Evolutionary conservation across 2,888 invertebrate species (phyloP).

Genomic region (Dascillus cervinus): DNA sequence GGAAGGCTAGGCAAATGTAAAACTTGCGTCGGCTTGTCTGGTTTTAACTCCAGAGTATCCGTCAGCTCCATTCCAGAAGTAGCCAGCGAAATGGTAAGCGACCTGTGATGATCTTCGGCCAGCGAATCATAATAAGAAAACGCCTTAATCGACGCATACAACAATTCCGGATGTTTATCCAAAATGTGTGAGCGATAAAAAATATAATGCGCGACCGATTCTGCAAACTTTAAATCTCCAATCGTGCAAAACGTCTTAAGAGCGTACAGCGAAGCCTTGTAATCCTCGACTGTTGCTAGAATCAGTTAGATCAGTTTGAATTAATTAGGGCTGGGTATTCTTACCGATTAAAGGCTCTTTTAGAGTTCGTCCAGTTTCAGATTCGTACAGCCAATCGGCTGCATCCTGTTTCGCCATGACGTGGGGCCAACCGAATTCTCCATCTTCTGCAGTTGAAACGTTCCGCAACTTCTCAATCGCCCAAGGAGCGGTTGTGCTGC

Average conservation of each 20-base stretch:
- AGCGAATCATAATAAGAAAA: slow-evolving; percentile 53
- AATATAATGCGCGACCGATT: slow-evolving; percentile 55
- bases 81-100: slow-evolving; percentile 57
- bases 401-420: slow-evolving; percentile 50
- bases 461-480: slow-evolving; percentile 52
- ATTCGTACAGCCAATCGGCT: slow-evolving; percentile 57
- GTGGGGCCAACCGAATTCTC: slow-evolving; percentile 60
- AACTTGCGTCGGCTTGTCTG: slow-evolving; percentile 46
- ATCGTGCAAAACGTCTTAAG: slow-evolving; percentile 52
- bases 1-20: slow-evolving; percentile 56
- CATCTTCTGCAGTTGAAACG: slow-evolving; percentile 58
- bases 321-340: no score
- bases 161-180: slow-evolving; percentile 53
- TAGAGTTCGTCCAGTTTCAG: slow-evolving; percentile 47
- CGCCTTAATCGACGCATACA: slow-evolving; percentile 54
- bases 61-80: slow-evolving; percentile 66
- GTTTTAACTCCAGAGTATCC: slow-evolving; percentile 54
- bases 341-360: slow-evolving; percentile 45
- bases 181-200: slow-evolving; percentile 60
- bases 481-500: slow-evolving; percentile 45
- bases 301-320: no score
- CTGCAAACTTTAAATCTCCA: slow-evolving; percentile 55
- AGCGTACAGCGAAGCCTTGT: slow-evolving; percentile 55
- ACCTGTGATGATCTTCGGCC: slow-evolving; percentile 54
- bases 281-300: slow-evolving; percentile 51